Evolutionary conservation across 2,113 vertebrate species (phyloP).

Genomic region (Paramormyrops kingsleyae): DNA sequence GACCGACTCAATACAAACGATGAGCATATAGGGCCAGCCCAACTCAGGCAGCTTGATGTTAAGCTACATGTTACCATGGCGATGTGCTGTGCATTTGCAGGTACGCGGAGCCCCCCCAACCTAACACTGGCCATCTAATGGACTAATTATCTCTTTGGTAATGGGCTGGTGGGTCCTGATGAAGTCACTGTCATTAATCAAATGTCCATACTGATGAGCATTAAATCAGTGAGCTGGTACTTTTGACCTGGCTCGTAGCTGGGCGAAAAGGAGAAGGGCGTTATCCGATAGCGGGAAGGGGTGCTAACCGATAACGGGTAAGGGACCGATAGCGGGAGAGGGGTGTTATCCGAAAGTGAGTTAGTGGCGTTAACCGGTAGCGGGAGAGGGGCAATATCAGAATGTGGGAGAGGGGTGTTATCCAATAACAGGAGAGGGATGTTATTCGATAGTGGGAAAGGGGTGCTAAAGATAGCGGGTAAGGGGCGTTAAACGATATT

Average conservation of each 20-base stretch:
- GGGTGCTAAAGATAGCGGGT: too few relatives aligned
- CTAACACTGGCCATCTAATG: constrained; percentile 14
- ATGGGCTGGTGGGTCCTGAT: neutral
- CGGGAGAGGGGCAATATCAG: neutral
- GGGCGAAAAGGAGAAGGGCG: neutral
- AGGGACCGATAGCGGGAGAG: neutral
- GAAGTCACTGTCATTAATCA: constrained; percentile 8
- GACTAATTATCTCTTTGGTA: constrained; percentile 16
- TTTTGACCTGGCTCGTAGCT: neutral
- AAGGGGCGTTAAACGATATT: too few relatives aligned
- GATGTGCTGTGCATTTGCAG: neutral
- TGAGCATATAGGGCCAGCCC: neutral
- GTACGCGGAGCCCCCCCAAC: neutral
- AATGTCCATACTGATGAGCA: neutral
- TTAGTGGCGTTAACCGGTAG: too few relatives aligned
- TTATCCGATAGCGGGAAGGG: neutral
- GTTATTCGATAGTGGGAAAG: neutral
- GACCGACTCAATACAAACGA: neutral
- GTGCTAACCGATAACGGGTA: neutral
- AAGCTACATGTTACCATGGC: neutral
- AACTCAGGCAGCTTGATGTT: neutral
- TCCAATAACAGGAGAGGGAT: neutral
- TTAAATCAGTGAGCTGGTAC: neutral
- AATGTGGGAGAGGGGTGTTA: neutral
- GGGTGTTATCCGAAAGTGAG: neutral